A percentile compares a stretch with the other conserved stretches of the same genome.
Evolutionary conservation across 2,888 invertebrate species (phyloP).

Genomic region (Rhimphoctona megacephalus): DNA sequence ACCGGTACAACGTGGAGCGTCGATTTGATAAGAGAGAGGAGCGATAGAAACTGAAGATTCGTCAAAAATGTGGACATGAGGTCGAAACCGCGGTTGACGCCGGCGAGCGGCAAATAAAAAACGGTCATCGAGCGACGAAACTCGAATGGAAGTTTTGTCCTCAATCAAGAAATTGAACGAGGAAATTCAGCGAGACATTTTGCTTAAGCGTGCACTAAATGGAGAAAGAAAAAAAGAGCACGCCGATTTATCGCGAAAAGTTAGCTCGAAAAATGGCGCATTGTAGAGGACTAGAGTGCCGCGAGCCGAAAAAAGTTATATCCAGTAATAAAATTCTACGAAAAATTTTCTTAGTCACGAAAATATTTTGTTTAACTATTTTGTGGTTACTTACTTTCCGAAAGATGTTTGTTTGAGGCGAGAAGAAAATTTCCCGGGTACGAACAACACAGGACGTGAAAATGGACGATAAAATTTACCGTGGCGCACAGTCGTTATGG

Average conservation of each 20-base stretch:
- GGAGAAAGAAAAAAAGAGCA: not conserved
- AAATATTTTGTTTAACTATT: not conserved
- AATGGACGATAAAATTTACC: constrained; percentile 89
- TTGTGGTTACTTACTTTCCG: constrained; percentile 28
- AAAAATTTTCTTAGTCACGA: not conserved
- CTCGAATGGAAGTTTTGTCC: not conserved
- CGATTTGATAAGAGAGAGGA: not conserved
- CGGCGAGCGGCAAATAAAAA: not conserved
- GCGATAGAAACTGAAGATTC: not conserved
- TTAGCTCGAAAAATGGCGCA: constrained; percentile 6
- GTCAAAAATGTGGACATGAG: not conserved
- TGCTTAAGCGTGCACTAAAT: not conserved
- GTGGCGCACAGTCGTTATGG: constrained; percentile 91
- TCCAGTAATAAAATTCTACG: not conserved
- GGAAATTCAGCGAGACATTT: not conserved
- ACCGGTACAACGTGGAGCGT: not conserved
- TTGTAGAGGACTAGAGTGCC: not conserved
- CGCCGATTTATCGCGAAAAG: not conserved
- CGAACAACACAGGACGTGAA: constrained; percentile 88
- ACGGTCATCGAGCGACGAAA: not conserved
- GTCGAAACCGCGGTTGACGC: not conserved
- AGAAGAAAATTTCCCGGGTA: constrained; percentile 85
- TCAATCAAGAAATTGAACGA: not conserved
- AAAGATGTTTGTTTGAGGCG: constrained; percentile 74
- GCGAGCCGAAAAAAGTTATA: not conserved